Percentiles rank a stretch among this genome's conserved stretches.
These are phyloP conservation scores for Onychostruthus taczanowskii DNA, from an alignment of 2,113 vertebrate species.

Conservation along the genomic window DNA sequence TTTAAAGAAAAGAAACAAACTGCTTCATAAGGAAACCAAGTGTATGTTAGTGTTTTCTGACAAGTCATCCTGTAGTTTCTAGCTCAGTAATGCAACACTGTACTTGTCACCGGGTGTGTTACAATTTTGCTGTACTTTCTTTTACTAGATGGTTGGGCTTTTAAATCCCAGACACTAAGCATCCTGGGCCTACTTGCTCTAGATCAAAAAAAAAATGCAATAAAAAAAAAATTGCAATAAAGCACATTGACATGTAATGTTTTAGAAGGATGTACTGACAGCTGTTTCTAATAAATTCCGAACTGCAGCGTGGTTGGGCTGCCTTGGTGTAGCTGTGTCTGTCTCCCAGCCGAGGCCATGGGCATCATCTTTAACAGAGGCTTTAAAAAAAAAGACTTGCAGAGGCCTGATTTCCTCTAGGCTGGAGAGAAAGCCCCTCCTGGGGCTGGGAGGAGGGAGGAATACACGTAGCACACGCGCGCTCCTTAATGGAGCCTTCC, in stretches of 20 bases:
- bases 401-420: neutral
- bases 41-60: constrained; percentile 76
- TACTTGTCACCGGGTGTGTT: constrained; percentile 78
- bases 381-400: neutral
- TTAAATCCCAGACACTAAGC: constrained; percentile 76
- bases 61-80: constrained; percentile 80
- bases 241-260: constrained; percentile 70
- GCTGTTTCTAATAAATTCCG: constrained; percentile 69
- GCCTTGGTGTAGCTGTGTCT: constrained; percentile 24
- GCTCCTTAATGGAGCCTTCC: neutral
- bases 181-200: constrained; percentile 79
- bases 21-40: constrained; percentile 79
- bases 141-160: constrained; percentile 73
- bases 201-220: constrained; percentile 72
- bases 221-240: constrained; percentile 80
- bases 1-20: constrained; percentile 67
- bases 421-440: neutral
- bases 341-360: neutral
- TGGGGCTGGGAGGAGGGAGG: neutral
- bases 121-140: constrained; percentile 76
- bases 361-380: neutral
- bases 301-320: constrained; percentile 51
- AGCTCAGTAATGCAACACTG: constrained; percentile 79
- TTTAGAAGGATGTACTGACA: constrained; percentile 71
- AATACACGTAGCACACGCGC: fast-evolving